Evolutionary conservation across 1,140 invertebrate species (phyloP).

Genomic region (Pygmarrhopalites habei): DNA sequence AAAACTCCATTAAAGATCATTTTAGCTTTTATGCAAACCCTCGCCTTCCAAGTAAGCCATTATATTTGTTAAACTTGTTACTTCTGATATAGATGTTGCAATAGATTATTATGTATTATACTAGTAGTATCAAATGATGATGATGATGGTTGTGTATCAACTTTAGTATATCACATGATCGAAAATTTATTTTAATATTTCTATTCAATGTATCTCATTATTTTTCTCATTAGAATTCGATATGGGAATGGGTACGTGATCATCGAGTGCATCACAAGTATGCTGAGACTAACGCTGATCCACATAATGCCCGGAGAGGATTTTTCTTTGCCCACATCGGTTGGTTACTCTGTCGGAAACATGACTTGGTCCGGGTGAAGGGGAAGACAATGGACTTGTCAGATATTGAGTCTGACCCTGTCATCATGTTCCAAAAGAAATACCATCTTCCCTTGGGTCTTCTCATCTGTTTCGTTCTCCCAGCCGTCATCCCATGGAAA

Average conservation of each 20-base stretch:
- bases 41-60: slow-evolving; percentile 64
- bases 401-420: slow-evolving; percentile 74
- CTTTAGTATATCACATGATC: not conserved
- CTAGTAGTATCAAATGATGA: not conserved
- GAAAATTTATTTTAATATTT: not conserved
- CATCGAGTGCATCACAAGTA: slow-evolving; percentile 96
- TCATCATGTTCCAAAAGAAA: slow-evolving; percentile 81
- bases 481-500: slow-evolving; percentile 72
- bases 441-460: slow-evolving; percentile 78
- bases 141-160: not conserved
- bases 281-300: slow-evolving; percentile 91
- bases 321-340: slow-evolving; percentile 94
- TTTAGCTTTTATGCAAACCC: slow-evolving; percentile 68
- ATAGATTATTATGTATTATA: not conserved
- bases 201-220: not conserved
- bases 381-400: slow-evolving; percentile 77
- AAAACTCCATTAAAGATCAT: slow-evolving; percentile 67
- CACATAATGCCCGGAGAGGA: slow-evolving; percentile 92
- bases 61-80: not conserved
- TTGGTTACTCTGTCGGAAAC: slow-evolving; percentile 85
- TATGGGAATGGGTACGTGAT: slow-evolving; percentile 86
- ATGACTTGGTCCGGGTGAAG: slow-evolving; percentile 79
- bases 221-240: slow-evolving; percentile 64
- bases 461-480: slow-evolving; percentile 74
- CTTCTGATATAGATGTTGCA: not conserved